Conservation (phyloP, 2,888 invertebrate genomes). For the Parnassius mnemosyne region DNA sequence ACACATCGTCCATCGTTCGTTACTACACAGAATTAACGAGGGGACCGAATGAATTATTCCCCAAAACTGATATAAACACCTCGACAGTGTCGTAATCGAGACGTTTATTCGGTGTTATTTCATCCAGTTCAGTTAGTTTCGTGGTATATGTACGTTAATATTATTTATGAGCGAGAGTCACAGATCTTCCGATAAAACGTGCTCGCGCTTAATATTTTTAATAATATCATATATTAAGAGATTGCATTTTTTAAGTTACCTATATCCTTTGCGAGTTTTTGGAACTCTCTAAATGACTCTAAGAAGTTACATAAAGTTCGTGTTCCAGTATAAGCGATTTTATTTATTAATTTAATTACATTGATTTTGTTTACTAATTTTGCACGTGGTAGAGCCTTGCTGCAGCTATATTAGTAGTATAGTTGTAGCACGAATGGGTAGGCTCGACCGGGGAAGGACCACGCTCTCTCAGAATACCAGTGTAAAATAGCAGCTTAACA, state of each 20-base stretch:
- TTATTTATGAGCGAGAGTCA: background rate
- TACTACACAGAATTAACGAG: background rate
- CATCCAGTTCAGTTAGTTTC: slow-evolving; percentile 19
- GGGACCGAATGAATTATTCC: background rate
- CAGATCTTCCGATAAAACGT: slow-evolving; percentile 5
- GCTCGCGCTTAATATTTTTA: background rate
- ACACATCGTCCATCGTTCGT: slow-evolving; percentile 8
- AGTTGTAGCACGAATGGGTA: no score
- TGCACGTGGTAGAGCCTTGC: no score
- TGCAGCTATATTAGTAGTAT: no score
- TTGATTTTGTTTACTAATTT: no score
- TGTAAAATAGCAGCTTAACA: no score
- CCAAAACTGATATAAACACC: background rate
- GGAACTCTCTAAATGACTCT: background rate
- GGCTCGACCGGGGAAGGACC: no score
- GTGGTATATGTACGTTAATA: slow-evolving; percentile 3
- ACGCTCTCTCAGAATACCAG: no score
- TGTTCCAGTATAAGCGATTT: background rate
- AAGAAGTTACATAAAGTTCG: background rate
- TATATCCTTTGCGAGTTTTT: background rate
- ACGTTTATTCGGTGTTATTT: slow-evolving; percentile 5
- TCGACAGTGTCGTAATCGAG: slow-evolving; percentile 4
- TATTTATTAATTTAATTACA: background rate
- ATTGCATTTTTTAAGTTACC: background rate
- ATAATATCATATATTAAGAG: background rate